Evolutionary conservation across 2,888 invertebrate genomes (phyloP).

Genomic region (Eupithecia abbreviata): DNA sequence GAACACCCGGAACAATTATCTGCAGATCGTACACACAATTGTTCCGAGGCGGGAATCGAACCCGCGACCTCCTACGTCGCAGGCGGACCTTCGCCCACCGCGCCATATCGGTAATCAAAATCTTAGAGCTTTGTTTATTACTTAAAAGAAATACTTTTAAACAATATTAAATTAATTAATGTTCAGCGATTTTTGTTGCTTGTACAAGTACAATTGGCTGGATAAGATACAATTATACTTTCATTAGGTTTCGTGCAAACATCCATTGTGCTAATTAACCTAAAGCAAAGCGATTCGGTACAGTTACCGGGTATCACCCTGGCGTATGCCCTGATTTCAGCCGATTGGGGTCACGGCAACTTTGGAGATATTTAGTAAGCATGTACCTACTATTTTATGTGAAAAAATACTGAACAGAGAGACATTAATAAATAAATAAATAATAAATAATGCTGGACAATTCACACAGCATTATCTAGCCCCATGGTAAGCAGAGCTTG

Average conservation of each 20-base stretch:
- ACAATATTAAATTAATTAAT: not conserved
- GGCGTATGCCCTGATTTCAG: not conserved
- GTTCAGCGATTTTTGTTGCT: not conserved
- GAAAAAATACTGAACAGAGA: too few relatives aligned
- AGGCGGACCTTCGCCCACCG: too few relatives aligned
- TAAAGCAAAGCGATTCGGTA: slow-evolving; percentile 23
- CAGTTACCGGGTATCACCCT: slow-evolving; percentile 8
- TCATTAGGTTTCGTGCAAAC: slow-evolving; percentile 33
- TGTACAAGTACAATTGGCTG: not conserved
- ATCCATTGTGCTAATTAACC: slow-evolving; percentile 37
- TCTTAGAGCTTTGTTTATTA: not conserved
- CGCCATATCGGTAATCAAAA: too few relatives aligned
- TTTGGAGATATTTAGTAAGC: not conserved
- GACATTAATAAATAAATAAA: too few relatives aligned
- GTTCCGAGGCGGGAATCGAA: too few relatives aligned
- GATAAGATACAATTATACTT: slow-evolving; percentile 19
- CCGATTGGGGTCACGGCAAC: not conserved
- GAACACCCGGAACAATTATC: too few relatives aligned
- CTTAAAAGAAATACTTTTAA: not conserved
- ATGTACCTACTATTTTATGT: too few relatives aligned
- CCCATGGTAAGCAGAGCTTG: too few relatives aligned
- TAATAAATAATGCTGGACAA: too few relatives aligned
- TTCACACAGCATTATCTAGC: too few relatives aligned
- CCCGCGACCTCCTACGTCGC: too few relatives aligned
- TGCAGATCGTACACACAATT: too few relatives aligned